Conservation (phyloP, 2,888 invertebrate species). For the Taenaris catops region DNA sequence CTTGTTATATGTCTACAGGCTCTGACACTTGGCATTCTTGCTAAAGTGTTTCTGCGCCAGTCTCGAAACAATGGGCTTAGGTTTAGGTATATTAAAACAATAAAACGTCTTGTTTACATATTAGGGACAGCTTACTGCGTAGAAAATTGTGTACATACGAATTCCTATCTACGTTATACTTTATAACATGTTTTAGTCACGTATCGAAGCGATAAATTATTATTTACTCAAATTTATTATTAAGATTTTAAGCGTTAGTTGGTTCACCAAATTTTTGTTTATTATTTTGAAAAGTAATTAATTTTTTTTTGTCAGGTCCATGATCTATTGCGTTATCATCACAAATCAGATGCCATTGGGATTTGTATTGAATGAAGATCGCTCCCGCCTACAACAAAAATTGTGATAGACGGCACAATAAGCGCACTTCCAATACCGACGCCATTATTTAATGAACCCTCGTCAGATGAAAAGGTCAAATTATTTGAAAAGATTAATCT, state of each 20-base stretch:
- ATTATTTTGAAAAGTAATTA: too few relatives aligned
- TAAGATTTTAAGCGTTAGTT: too few relatives aligned
- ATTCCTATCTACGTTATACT: slow-evolving; percentile 10
- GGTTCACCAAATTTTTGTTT: too few relatives aligned
- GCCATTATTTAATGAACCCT: slow-evolving; percentile 79
- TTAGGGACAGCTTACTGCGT: too few relatives aligned
- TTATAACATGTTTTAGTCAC: slow-evolving; percentile 11
- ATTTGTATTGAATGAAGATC: slow-evolving; percentile 36
- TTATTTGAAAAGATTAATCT: slow-evolving; percentile 79
- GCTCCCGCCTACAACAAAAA: slow-evolving; percentile 60
- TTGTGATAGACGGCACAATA: slow-evolving; percentile 76
- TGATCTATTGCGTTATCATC: slow-evolving; percentile 14
- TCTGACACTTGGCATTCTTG: slow-evolving; percentile 12
- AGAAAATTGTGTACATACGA: slow-evolving; percentile 6
- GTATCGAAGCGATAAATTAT: too few relatives aligned
- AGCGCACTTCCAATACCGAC: slow-evolving; percentile 67
- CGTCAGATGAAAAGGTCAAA: slow-evolving; percentile 79
- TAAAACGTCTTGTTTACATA: background rate
- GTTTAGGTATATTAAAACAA: background rate
- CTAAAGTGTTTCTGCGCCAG: background rate
- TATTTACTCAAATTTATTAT: too few relatives aligned
- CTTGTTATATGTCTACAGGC: slow-evolving; percentile 1
- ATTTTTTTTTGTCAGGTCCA: too few relatives aligned
- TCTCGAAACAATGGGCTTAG: slow-evolving; percentile 1
- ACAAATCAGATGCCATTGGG: slow-evolving; percentile 19